Conservation (phyloP, 1,140 invertebrate species). For the Tachypleus tridentatus region DNA sequence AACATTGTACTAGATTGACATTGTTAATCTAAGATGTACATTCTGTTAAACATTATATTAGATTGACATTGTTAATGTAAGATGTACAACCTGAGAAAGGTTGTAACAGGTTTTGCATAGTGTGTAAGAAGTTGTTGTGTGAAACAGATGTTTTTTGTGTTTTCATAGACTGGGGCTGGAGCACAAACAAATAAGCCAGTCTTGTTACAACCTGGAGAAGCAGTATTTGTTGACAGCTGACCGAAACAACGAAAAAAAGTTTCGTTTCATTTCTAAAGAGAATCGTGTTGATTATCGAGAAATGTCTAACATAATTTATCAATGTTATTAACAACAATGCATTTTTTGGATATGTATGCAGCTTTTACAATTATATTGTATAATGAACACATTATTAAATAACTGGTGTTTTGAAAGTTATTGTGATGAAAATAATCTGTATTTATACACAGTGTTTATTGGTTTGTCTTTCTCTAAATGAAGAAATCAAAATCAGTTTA, state of each 20-base stretch:
- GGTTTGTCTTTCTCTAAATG: too few relatives aligned
- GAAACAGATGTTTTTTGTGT: background rate
- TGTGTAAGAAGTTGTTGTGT: too few relatives aligned
- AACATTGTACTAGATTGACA: too few relatives aligned
- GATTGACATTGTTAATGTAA: background rate
- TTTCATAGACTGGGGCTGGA: slow-evolving; percentile 42
- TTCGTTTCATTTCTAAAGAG: slow-evolving; percentile 65
- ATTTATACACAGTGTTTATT: too few relatives aligned
- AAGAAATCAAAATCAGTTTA: too few relatives aligned
- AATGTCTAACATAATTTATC: slow-evolving; percentile 28
- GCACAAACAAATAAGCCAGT: slow-evolving; percentile 59
- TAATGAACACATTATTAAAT: too few relatives aligned
- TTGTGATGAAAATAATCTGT: too few relatives aligned
- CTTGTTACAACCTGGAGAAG: slow-evolving; percentile 42
- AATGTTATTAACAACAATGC: background rate
- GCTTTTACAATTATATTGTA: too few relatives aligned
- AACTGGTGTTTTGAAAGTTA: too few relatives aligned
- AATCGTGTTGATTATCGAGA: slow-evolving; percentile 72
- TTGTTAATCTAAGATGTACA: too few relatives aligned
- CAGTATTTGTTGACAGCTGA: slow-evolving; percentile 40
- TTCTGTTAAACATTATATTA: background rate
- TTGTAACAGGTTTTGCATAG: too few relatives aligned
- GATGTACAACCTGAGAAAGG: background rate
- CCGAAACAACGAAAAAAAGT: slow-evolving; percentile 68
- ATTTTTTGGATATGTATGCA: too few relatives aligned